These are phyloP conservation scores for Lithophane leautieri DNA, from an alignment of 2,888 invertebrate genomes.

Conservation along the genomic window DNA sequence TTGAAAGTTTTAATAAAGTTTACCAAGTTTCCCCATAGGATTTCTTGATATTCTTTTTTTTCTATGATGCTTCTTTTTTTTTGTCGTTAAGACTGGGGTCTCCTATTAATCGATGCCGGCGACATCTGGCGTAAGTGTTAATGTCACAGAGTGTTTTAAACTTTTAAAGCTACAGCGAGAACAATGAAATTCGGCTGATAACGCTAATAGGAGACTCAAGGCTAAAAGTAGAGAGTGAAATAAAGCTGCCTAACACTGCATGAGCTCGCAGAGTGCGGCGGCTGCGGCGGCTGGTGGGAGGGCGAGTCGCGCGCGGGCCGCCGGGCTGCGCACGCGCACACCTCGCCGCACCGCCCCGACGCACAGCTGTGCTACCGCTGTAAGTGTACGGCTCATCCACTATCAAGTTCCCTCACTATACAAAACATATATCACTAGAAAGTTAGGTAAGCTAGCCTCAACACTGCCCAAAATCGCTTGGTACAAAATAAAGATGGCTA, in stretches of 20 bases:
- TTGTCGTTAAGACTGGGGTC: neutral
- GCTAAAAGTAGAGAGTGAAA: neutral
- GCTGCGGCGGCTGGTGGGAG: constrained; percentile 74
- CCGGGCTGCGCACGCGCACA: constrained; percentile 89
- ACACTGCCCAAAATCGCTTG: no score
- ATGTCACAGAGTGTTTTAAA: neutral
- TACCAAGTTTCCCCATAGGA: no score
- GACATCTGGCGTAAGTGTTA: neutral
- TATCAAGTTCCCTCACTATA: no score
- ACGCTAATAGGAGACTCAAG: neutral
- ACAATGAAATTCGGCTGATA: neutral
- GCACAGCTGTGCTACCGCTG: constrained; percentile 81
- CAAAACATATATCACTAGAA: no score
- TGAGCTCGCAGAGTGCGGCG: constrained; percentile 32
- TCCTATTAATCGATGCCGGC: neutral
- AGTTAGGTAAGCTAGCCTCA: no score
- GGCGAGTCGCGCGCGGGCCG: constrained; percentile 69
- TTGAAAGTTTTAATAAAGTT: no score
- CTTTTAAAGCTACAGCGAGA: neutral
- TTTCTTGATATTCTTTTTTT: no score
- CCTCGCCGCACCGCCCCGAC: constrained; percentile 71
- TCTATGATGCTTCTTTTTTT: no score
- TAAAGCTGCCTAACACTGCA: no score
- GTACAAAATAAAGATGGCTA: no score
- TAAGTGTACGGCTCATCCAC: constrained; percentile 64